Conservation (phyloP, 2,113 vertebrate species). For the Sorex fumeus region DNA sequence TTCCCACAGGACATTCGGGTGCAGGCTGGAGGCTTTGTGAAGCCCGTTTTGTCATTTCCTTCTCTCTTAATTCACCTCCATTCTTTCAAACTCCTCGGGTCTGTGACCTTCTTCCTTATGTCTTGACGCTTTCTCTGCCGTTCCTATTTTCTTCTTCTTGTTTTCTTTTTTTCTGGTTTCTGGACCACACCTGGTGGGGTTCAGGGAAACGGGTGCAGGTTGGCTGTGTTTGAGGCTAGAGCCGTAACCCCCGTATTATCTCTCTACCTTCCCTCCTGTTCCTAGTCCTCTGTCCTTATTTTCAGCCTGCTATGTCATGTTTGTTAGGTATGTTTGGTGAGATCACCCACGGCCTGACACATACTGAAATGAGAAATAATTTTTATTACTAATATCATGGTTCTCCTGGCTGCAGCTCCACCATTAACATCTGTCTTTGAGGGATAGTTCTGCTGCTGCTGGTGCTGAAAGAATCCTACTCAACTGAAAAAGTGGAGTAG, state of each 20-base stretch:
- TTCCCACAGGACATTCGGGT: not conserved
- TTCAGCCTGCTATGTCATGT: not conserved
- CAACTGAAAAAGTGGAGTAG: not conserved
- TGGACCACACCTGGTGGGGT: no score
- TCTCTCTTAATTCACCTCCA: not conserved
- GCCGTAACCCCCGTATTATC: not conserved
- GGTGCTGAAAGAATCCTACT: not conserved
- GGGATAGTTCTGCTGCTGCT: not conserved
- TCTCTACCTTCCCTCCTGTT: not conserved
- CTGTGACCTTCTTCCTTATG: no score
- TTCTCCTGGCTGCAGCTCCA: no score
- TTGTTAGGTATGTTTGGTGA: not conserved
- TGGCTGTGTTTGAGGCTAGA: not conserved
- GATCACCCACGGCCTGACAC: not conserved
- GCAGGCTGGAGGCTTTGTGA: not conserved
- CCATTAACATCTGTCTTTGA: no score
- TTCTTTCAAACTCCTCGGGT: no score
- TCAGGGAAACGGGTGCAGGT: no score
- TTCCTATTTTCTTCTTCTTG: no score
- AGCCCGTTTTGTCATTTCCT: not conserved
- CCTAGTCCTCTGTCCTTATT: not conserved
- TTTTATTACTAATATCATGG: not conserved
- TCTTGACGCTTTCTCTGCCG: no score
- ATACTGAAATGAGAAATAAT: not conserved
- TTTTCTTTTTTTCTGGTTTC: no score